Base-by-base conservation (phyloP, 2,888 invertebrate genomes). In the Lumbricus terrestris region DNA sequence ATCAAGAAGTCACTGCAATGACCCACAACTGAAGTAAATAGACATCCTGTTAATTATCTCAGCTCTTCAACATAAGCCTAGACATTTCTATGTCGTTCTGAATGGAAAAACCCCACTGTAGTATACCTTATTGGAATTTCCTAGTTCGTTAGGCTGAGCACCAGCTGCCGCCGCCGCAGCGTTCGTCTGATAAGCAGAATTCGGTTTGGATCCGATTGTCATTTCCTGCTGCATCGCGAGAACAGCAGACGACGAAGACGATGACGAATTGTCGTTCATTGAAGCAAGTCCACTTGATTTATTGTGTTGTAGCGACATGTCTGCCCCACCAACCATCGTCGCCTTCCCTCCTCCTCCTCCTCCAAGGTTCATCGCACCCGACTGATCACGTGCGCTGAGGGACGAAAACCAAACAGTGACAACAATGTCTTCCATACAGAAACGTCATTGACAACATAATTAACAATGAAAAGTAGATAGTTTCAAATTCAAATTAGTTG, bases 161-260 rank as follows among this genome's bases (percentile, higher is more conserved):
- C 20, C 47, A 20, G 20, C 47, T 20, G 47, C 47, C 6, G 47
- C 47, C 1, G 42, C 40, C 6, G 34, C 33, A 34, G 82, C 20
- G 34, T 37, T 85, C 0, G 34, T 18, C 85, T 85, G 85, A 37
- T 35, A 85, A 6, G 85, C 85, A 1, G 69, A n/a, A 0, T 34
- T 85, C 34, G 15, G n/a, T 85, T 85, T 85, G 85, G 85, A 33
- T 20, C 35, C 85, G 18, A 85, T 85, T 1, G 34, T 35, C 34
- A 85, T 85, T 8, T 85, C 85, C 85, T 85, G 85, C 35, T 85
- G 85, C 85, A 85, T 85, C 6, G 85, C 34, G 8, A 85, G 85
- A 85, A 85, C 85, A 23, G 35, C 37, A 15, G 83, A 1, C 33
- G 83, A 83, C 6, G 83, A 35, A n/a, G 82, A 6, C 20, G 47